phyloP scores from a whole-genome alignment of 2,113 vertebrate genomes.

The Eptesicus fuscus region DNA sequence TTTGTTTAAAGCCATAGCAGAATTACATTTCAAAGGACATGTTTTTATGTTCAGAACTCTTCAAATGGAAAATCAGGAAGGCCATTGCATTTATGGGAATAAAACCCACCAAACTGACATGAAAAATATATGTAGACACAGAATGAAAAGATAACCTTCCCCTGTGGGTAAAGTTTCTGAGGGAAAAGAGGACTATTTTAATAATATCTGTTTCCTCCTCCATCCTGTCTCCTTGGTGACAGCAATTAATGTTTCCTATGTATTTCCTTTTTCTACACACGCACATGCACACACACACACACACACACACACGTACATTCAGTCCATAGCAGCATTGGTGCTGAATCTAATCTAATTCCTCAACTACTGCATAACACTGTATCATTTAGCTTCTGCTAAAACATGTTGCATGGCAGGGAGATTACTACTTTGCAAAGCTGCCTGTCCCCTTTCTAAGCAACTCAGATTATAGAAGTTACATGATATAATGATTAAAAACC shows the following conservation, averaged over 20 bases:
- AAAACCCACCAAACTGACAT: not conserved
- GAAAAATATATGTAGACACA: not conserved
- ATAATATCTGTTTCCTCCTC: not conserved
- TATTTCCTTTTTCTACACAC: not conserved
- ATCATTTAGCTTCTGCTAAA: not conserved
- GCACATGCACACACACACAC: not conserved
- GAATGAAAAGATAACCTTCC: not conserved
- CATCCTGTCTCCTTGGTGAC: not conserved
- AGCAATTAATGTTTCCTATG: not conserved
- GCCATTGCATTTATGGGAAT: not conserved
- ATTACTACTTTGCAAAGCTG: not conserved
- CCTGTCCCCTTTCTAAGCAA: not conserved
- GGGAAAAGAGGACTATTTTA: not conserved
- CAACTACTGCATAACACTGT: not conserved
- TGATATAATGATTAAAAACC: not conserved
- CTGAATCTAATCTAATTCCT: not conserved
- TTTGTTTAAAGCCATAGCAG: not conserved
- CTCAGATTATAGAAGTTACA: not conserved
- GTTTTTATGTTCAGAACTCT: not conserved
- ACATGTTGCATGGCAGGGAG: not conserved
- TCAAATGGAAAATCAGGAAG: not conserved
- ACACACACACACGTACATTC: not conserved
- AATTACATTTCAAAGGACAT: not conserved
- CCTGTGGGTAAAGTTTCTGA: not conserved
- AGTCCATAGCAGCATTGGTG: not conserved